Base-by-base conservation (phyloP, 2,888 invertebrate species). In the Halictus ligatus region DNA sequence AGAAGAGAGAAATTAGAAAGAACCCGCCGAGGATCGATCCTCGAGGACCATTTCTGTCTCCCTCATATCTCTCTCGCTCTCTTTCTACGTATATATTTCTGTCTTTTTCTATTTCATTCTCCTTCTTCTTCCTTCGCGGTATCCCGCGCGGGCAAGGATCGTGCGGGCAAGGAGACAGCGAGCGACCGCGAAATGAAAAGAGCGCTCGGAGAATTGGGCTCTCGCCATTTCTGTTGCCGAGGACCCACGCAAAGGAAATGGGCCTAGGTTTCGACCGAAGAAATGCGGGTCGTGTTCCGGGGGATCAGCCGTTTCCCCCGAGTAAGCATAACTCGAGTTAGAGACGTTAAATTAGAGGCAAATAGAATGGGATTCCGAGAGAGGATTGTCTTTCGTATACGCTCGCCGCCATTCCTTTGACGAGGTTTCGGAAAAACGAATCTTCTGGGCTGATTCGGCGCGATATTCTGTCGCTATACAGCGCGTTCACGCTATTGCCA, bases 21-120 rank as follows among this genome's bases (percentile, higher is more conserved):
- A 43, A 15, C 29, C 29, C 25, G 29, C 40, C 10, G 29, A 40
- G 21, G 15, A 67, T 78, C 81, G 74, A 73, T 82, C n/a, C 13
- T 15, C 13, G 12, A 10, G 21, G 21, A 54, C 54, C 54, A 21
- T 54, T 10, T 54, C 54, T 54, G 1, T 54, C 50, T 35, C 35
- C 35, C 35, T 5, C 35, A 35, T 4, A 0, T 35, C 35, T 35
- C 43, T 43, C 43, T 43, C 35, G 1, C 29, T 29, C 43, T 43
- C 7, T 7, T 8, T 43, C 43, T 43, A 7, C 2, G 8, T 43
- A 8, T 43, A 1, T 43, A 7, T 8, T 8, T 43, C 8, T 43
- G 8, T 21, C 54, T 54, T 3, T 46, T 12, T 46, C 46, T 46
- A 1, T 46, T 13, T 46, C 46, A 46, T 12, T 12, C 46, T 13